Conservation (phyloP, 2,888 invertebrate genomes). For the Dynastes tityus region DNA sequence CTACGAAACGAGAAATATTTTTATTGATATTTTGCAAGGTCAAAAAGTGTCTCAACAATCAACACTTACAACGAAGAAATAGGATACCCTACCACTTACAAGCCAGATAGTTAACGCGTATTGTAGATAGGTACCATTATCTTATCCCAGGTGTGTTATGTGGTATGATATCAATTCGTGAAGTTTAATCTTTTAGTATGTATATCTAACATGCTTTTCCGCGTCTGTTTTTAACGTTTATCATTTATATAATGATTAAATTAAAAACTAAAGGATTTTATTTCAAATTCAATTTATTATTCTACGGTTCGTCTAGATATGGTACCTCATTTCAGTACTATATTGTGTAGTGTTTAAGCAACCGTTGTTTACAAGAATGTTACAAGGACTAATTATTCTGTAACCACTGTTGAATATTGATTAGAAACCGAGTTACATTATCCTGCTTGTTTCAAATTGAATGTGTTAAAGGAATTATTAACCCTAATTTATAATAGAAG, state of each 20-base stretch:
- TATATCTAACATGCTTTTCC: not conserved
- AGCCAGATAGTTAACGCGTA: not conserved
- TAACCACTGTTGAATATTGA: no score
- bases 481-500: no score
- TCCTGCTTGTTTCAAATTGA: no score
- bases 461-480: no score
- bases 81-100: not conserved
- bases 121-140: constrained; percentile 10
- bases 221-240: not conserved
- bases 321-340: no score
- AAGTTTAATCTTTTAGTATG: not conserved
- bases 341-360: no score
- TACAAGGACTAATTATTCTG: no score
- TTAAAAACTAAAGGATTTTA: not conserved
- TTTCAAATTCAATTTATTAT: not conserved
- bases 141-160: constrained; percentile 20
- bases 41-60: not conserved
- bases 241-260: not conserved
- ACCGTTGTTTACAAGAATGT: no score
- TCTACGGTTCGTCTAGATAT: no score
- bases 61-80: not conserved
- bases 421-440: no score
- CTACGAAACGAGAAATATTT: not conserved
- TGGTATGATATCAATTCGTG: constrained; percentile 16
- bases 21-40: constrained; percentile 8